These are phyloP conservation scores for Pollenia griseotomentosa DNA, from an alignment of 2,888 invertebrate species.

Conservation along the genomic window DNA sequence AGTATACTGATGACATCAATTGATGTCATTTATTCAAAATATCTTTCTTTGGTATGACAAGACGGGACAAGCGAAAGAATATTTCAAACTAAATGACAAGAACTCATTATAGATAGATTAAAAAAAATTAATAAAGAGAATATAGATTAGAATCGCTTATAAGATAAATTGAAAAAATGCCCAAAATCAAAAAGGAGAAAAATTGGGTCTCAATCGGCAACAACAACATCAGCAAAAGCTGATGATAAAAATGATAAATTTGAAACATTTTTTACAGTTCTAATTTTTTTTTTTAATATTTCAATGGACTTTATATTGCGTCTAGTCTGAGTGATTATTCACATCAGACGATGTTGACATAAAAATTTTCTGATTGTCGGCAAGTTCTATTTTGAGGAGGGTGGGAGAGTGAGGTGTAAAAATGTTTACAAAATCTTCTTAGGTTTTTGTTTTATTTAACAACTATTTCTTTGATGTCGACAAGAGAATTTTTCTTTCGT, in stretches of 20 bases:
- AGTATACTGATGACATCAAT: conserved; percentile 46
- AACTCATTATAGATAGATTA: not conserved
- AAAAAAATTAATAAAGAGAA: conserved; percentile 9
- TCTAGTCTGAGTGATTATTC: conserved; percentile 56
- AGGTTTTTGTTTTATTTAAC: conserved; percentile 26
- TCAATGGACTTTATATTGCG: conserved; percentile 24
- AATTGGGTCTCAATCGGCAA: conserved; percentile 1
- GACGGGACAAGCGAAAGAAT: conserved; percentile 11
- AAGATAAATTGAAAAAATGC: conserved; percentile 35
- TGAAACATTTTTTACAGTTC: conserved; percentile 25
- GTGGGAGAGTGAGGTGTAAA: too few relatives aligned
- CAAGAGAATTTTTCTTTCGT: conserved; percentile 25
- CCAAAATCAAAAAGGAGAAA: not conserved
- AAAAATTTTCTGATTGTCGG: conserved; percentile 52
- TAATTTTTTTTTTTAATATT: conserved; percentile 4
- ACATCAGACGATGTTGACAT: conserved; percentile 54
- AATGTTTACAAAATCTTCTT: conserved; percentile 22
- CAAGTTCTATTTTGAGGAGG: not conserved
- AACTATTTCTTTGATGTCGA: conserved; percentile 59
- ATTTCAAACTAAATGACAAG: conserved; percentile 22
- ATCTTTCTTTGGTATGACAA: conserved; percentile 17
- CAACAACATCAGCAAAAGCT: not conserved
- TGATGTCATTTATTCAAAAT: conserved; percentile 26
- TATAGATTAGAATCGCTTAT: conserved; percentile 35
- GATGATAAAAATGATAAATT: conserved; percentile 53